These are phyloP conservation scores for Araneus ventricosus DNA, from an alignment of 1,140 invertebrate genomes.

Conservation along the genomic window DNA sequence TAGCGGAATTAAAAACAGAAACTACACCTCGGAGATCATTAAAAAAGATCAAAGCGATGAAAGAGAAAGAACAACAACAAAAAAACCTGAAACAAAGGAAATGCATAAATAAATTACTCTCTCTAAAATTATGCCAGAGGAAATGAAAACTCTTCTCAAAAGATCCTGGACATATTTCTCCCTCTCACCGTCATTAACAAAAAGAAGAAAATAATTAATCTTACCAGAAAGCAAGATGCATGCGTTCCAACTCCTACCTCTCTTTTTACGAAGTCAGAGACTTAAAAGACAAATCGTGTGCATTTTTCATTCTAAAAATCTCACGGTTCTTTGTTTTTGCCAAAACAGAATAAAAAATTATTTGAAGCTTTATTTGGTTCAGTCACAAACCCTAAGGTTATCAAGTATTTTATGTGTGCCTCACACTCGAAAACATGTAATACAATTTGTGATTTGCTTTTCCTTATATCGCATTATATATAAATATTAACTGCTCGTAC, in stretches of 20 bases:
- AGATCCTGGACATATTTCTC: not conserved
- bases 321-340: not conserved
- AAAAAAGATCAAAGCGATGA: too few species aligned
- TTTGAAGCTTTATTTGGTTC: too few species aligned
- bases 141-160: not conserved
- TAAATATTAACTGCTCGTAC: too few species aligned
- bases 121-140: not conserved
- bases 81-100: not conserved
- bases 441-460: too few species aligned
- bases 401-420: too few species aligned
- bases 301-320: not conserved
- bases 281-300: not conserved
- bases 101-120: not conserved
- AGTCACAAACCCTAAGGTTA: too few species aligned
- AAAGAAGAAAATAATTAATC: conserved; percentile 12
- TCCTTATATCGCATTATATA: too few species aligned
- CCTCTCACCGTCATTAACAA: not conserved
- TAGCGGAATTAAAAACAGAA: too few species aligned
- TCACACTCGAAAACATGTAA: too few species aligned
- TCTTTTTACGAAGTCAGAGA: not conserved
- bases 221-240: not conserved
- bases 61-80: not conserved
- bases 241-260: not conserved
- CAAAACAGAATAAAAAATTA: too few species aligned
- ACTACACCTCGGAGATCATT: too few species aligned